Conservation (phyloP, 2,888 invertebrate genomes). For the Synanthedon myopaeformis region DNA sequence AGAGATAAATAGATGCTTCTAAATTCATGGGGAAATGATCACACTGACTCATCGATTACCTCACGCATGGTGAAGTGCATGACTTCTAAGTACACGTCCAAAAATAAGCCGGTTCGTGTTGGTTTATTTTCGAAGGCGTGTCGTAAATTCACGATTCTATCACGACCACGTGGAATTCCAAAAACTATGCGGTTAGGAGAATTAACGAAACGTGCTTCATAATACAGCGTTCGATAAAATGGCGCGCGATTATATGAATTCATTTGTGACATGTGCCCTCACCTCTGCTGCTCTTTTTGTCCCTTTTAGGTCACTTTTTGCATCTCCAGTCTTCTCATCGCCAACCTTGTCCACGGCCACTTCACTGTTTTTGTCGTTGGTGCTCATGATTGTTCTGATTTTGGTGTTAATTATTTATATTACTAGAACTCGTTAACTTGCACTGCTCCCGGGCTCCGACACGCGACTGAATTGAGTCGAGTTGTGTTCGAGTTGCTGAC, state of each 20-base stretch:
- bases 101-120: conserved; percentile 52
- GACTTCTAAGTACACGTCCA: conserved; percentile 36
- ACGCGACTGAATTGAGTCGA: conserved; percentile 74
- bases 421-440: conserved; percentile 42
- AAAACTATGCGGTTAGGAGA: conserved; percentile 13
- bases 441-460: conserved; percentile 72
- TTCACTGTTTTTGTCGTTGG: conserved; percentile 83
- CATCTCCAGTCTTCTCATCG: conserved; percentile 78
- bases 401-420: conserved; percentile 41
- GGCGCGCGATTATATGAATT: conserved; percentile 65
- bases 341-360: conserved; percentile 88
- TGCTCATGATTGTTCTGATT: conserved; percentile 66
- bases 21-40: conserved; percentile 18
- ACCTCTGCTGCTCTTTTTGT: conserved; percentile 91
- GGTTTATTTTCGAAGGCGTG: conserved; percentile 5
- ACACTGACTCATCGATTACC: conserved; percentile 54
- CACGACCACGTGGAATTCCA: conserved; percentile 33
- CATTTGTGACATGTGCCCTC: conserved; percentile 71
- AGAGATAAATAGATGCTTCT: conserved; percentile 7
- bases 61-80: conserved; percentile 32
- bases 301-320: conserved; percentile 87
- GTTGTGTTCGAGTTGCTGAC: conserved; percentile 16
- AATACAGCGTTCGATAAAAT: conserved; percentile 60
- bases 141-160: conserved; percentile 7
- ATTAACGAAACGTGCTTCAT: conserved; percentile 23